These are phyloP conservation scores for Ifrita kowaldi DNA, from an alignment of 2,113 vertebrate species.

Conservation along the genomic window DNA sequence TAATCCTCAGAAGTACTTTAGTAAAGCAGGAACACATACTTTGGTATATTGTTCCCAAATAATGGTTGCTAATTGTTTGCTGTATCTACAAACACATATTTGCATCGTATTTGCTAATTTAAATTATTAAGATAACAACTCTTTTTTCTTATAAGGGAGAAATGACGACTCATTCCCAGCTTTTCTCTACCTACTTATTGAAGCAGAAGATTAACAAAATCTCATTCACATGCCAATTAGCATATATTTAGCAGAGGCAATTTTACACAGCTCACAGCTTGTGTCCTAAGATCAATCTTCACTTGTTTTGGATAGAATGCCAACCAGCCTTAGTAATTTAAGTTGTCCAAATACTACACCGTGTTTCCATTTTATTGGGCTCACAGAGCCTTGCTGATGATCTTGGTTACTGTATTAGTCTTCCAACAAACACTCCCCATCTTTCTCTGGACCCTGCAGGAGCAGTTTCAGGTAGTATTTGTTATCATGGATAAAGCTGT, in stretches of 20 bases:
- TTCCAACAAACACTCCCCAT: not conserved
- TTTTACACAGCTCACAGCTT: slow-evolving; percentile 33
- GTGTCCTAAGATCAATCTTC: not conserved
- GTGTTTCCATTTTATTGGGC: not conserved
- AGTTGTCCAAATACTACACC: not conserved
- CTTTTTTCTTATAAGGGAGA: not conserved
- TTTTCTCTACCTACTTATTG: not conserved
- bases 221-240: not conserved
- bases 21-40: not conserved
- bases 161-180: not conserved
- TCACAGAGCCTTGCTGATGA: not conserved
- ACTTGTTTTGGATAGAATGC: not conserved
- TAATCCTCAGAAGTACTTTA: not conserved
- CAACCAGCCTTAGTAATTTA: not conserved
- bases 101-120: not conserved
- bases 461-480: not conserved
- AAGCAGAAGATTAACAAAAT: not conserved
- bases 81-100: not conserved
- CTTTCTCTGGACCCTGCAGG: not conserved
- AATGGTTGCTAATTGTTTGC: not conserved
- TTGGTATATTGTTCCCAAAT: not conserved
- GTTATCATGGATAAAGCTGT: not conserved
- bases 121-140: not conserved
- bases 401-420: not conserved
- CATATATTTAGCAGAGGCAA: not conserved